Evolutionary conservation across 1,140 invertebrate species (phyloP).

Genomic region (Lepidostoma basale): DNA sequence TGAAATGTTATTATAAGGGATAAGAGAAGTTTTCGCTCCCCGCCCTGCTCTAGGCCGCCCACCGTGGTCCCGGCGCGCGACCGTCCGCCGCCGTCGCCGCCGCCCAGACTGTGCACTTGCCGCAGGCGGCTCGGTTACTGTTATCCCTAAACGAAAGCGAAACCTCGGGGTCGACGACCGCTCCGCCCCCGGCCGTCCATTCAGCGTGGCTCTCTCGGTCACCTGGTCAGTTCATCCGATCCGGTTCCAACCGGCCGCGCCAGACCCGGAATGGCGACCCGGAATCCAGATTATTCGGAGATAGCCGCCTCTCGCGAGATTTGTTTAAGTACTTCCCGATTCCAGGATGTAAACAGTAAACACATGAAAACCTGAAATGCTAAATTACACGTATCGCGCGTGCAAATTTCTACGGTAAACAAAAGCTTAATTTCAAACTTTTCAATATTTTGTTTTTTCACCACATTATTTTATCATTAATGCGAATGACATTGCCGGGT

Average conservation of each 20-base stretch:
- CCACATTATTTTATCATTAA: too few relatives aligned
- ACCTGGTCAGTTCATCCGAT: slow-evolving; percentile 34
- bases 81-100: not conserved
- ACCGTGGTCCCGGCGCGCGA: not conserved
- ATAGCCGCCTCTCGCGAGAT: not conserved
- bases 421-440: too few relatives aligned
- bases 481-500: too few relatives aligned
- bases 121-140: slow-evolving; percentile 25
- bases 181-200: not conserved
- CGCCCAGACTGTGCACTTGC: not conserved
- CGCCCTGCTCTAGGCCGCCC: too few relatives aligned
- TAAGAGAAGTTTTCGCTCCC: too few relatives aligned
- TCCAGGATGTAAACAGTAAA: not conserved
- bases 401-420: too few relatives aligned
- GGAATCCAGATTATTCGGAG: slow-evolving; percentile 2
- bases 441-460: too few relatives aligned
- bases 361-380: too few relatives aligned
- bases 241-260: slow-evolving; percentile 15
- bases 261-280: slow-evolving; percentile 16
- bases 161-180: slow-evolving; percentile 35
- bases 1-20: too few relatives aligned
- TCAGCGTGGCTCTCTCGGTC: slow-evolving; percentile 33
- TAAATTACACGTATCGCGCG: too few relatives aligned
- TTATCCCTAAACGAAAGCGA: slow-evolving; percentile 46
- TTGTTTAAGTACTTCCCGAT: too few relatives aligned